Base-by-base conservation (phyloP, 2,113 vertebrate genomes). In the Sylvietta virens region DNA sequence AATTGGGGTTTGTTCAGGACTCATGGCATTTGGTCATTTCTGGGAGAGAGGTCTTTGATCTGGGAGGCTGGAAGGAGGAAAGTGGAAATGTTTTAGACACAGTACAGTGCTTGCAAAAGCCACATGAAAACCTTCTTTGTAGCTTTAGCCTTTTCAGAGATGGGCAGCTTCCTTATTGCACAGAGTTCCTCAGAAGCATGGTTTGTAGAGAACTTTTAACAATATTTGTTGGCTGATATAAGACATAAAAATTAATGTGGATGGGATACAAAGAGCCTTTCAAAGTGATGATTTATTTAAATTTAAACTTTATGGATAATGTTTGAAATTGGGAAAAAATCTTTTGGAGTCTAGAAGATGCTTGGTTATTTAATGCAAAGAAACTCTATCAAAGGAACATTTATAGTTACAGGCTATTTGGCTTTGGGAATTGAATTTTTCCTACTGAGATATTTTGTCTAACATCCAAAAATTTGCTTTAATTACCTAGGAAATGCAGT, bases 81-180 rank as follows among this genome's bases (percentile, higher is more conserved):
- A 94, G 97, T 98, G 97, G 98, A 98, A 98, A 97, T 96, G 96
- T 97, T 98, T 97, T 96, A 98, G 96, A 96, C 93, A 76, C 81
- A 91, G 95, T 95, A 72, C 78, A 96, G 92, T 90, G 97, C 97
- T 97, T 94, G 97, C 98, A 98, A 97, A 98, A 98, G 97, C 97
- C 98, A 98, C 98, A 98, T 98, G 95, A 98, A 98, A 98, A 97
- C 96, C 86, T 94, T 86, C 95, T 98, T 98, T 98, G 97, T 98
- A 97, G 96, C 96, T 97, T 97, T 97, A 98, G 96, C 97, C 93
- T 94, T 95, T 93, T 47, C 86, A 92, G 96, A 98, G 97, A 98
- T 97, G 97, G 98, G 91, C 96, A 98, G 73, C 95, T 97, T 98
- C 97, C 96, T 97, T 95, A 78, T 56, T 97, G 97, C 96, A 97